A percentile compares a stretch with the other conserved stretches of the same genome.
These are phyloP conservation scores for Rhynchonycteris naso DNA, from an alignment of 2,797 vertebrate genomes.

Conservation along the genomic window DNA sequence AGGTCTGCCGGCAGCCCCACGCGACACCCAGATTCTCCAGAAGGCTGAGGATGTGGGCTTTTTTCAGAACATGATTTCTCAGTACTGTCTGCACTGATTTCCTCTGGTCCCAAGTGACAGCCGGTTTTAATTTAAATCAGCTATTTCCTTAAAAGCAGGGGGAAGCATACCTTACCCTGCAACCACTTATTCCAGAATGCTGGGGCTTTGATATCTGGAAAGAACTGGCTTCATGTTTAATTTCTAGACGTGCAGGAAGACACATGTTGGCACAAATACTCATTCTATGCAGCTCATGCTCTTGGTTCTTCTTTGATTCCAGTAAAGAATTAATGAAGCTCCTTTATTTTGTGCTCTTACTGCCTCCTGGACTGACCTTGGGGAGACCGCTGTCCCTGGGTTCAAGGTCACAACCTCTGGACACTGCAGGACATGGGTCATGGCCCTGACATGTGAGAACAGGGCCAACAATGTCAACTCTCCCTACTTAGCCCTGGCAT, in stretches of 20 bases:
- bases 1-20: too few relatives aligned
- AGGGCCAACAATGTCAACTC: too few relatives aligned
- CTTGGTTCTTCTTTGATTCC: constrained; percentile 16
- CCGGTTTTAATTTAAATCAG: constrained; percentile 27
- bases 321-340: not conserved
- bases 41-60: not conserved
- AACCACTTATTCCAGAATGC: not conserved
- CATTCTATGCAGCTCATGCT: not conserved
- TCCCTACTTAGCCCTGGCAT: not conserved
- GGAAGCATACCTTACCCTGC: not conserved
- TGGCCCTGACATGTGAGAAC: not conserved
- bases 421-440: not conserved
- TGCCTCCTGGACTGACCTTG: not conserved
- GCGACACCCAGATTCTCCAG: not conserved
- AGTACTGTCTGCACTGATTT: not conserved
- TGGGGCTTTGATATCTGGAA: not conserved
- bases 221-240: not conserved
- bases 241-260: not conserved
- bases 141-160: not conserved
- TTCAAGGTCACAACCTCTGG: not conserved
- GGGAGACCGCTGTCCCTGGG: not conserved
- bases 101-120: not conserved
- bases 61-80: not conserved
- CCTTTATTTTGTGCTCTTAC: not conserved
- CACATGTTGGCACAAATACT: not conserved